Conservation (phyloP, 2,113 vertebrate genomes). For the Silurus glanis region DNA sequence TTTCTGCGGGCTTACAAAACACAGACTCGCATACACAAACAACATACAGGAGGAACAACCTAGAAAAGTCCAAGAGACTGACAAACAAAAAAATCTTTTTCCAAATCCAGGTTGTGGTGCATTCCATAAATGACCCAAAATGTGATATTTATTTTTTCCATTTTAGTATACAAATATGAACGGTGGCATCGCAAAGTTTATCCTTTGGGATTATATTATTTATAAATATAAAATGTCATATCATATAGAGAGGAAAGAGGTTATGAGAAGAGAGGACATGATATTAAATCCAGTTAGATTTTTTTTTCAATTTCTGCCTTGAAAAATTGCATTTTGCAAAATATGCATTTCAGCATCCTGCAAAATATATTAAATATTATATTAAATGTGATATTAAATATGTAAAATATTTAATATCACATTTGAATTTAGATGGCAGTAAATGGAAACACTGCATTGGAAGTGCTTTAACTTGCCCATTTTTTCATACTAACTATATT, state of each 20-base stretch:
- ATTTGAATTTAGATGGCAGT: neutral
- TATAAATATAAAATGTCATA: neutral
- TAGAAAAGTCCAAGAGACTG: neutral
- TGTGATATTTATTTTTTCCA: slow-evolving; percentile 1
- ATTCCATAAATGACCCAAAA: neutral
- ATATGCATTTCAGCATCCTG: too few relatives aligned
- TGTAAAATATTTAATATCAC: neutral
- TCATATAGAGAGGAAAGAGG: too few relatives aligned
- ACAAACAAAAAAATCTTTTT: neutral
- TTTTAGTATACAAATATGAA: neutral
- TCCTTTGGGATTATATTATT: neutral
- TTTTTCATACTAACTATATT: neutral
- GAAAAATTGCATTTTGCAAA: too few relatives aligned
- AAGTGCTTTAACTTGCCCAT: neutral
- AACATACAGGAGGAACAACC: slow-evolving; percentile 12
- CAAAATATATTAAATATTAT: too few relatives aligned
- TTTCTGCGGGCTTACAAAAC: slow-evolving; percentile 34
- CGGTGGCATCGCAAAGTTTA: neutral
- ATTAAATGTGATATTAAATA: too few relatives aligned
- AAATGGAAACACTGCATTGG: neutral
- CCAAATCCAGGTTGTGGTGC: neutral
- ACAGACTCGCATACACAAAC: slow-evolving; percentile 31
- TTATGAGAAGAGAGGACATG: too few relatives aligned
- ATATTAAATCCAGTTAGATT: too few relatives aligned
- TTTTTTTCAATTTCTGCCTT: too few relatives aligned